These are phyloP conservation scores for Eupithecia dodoneata DNA, from an alignment of 2,888 invertebrate species.

Conservation along the genomic window DNA sequence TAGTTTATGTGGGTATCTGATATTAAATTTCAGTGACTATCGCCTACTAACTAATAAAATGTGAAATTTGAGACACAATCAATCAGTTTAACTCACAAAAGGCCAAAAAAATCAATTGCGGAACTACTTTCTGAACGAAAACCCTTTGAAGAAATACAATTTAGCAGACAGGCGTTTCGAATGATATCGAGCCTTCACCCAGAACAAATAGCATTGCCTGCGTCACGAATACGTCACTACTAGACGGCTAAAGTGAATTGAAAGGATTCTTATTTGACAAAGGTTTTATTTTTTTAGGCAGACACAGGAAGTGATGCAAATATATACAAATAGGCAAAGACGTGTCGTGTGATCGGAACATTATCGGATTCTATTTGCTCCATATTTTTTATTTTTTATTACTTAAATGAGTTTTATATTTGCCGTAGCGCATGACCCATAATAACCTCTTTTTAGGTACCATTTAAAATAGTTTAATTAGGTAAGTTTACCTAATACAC, in stretches of 20 bases:
- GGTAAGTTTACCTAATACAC: no score
- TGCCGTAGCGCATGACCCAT: no score
- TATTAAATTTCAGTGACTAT: neutral
- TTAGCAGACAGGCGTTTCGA: neutral
- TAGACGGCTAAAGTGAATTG: conserved; percentile 3
- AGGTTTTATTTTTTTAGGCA: neutral
- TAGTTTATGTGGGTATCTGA: neutral
- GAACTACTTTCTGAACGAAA: neutral
- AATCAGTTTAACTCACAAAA: neutral
- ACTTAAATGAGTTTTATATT: no score
- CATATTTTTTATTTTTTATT: no score
- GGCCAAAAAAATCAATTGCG: neutral
- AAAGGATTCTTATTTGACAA: conserved; percentile 18
- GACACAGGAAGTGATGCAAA: neutral
- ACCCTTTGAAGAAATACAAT: neutral
- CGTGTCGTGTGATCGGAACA: no score
- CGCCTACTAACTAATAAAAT: neutral
- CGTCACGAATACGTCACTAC: conserved; percentile 23
- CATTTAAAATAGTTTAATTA: no score
- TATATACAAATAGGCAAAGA: no score
- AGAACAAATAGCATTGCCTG: conserved; percentile 25
- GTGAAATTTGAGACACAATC: neutral
- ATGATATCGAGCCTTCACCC: neutral
- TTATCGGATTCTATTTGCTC: no score
- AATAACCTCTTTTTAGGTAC: no score